These are phyloP conservation scores for Atractosteus spatula DNA, from an alignment of 2,113 vertebrate species.

Conservation along the genomic window DNA sequence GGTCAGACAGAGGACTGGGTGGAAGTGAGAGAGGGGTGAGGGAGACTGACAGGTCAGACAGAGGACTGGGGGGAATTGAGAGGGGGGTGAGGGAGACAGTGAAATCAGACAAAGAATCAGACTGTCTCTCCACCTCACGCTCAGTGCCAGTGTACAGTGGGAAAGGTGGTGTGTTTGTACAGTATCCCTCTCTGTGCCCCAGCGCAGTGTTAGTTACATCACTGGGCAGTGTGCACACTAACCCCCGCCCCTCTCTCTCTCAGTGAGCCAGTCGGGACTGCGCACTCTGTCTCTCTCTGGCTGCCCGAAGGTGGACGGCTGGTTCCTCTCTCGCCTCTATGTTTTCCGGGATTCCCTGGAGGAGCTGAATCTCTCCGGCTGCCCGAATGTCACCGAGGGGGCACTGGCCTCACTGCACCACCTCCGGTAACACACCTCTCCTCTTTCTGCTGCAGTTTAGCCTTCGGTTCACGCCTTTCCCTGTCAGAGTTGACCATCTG, in stretches of 20 bases:
- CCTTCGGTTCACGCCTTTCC: too few relatives aligned
- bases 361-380: conserved; percentile 76
- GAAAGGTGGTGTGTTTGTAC: too few relatives aligned
- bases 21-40: too few relatives aligned
- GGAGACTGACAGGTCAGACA: too few relatives aligned
- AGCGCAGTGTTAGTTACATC: too few relatives aligned
- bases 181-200: fast-evolving
- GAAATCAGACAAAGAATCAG: not conserved
- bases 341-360: conserved; percentile 59
- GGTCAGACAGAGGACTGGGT: too few relatives aligned
- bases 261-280: conserved; percentile 56
- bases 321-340: conserved; percentile 74
- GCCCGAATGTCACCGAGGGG: conserved; percentile 65
- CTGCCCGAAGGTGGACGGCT: conserved; percentile 80
- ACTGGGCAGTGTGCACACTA: not conserved
- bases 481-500: not conserved
- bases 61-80: too few relatives aligned
- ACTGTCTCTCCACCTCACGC: not conserved
- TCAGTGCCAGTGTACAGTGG: too few relatives aligned
- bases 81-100: too few relatives aligned
- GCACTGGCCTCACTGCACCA: conserved; percentile 78
- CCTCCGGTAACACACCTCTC: conserved; percentile 59
- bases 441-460: not conserved
- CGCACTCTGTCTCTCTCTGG: conserved; percentile 58
- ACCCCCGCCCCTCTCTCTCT: not conserved